Base-by-base conservation (phyloP, 2,113 vertebrate genomes). In the Bostrychus sinensis region DNA sequence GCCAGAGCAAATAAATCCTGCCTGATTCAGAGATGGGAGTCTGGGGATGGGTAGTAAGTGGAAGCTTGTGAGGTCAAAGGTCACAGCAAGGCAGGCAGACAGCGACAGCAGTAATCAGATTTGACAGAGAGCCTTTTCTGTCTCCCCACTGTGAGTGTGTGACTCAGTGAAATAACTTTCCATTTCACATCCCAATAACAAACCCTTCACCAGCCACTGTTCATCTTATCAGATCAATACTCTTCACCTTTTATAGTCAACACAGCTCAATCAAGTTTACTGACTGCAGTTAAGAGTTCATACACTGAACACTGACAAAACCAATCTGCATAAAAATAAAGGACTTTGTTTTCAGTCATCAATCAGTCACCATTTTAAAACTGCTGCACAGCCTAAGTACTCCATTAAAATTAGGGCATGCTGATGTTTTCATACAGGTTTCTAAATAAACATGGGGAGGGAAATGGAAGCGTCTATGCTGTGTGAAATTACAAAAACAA, bases 1-100 rank as follows among this genome's bases (percentile, higher is more conserved):
- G n/a, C n/a, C n/a, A n/a, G n/a, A 60, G 61, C 66, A 55, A 78
- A 79, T 82, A 81, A 75, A 81, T 75, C 66, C 72, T 53, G 60
- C 19, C 72, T 67, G 66, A 77, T 79, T 72, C 70, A 62, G 56
- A 83, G 78, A 79, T 67, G 62, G 81, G 60, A 60, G 61, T 77
- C 70, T 68, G 66, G 71, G 65, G 61, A 62, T 77, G 67, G 68
- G 78, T 59, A 76, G 84, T 75, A 75, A 77, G 67, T 72, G 65
- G 62, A 67, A 71, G 67, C 70, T 77, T 72, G 62, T 79, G 45
- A 69, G 60, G 62, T 78, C 66, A 43, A 30, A 77, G 70, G 79
- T 81, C 65, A 79, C 20, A 22, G 54, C 55, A 23, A 59, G 20
- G 1, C 19, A 48, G 61, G n/a, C n/a, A 72, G n/a, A n/a, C n/a